Conservation (phyloP, 2,113 vertebrate species). For the Campylorhamphus procurvoides region DNA sequence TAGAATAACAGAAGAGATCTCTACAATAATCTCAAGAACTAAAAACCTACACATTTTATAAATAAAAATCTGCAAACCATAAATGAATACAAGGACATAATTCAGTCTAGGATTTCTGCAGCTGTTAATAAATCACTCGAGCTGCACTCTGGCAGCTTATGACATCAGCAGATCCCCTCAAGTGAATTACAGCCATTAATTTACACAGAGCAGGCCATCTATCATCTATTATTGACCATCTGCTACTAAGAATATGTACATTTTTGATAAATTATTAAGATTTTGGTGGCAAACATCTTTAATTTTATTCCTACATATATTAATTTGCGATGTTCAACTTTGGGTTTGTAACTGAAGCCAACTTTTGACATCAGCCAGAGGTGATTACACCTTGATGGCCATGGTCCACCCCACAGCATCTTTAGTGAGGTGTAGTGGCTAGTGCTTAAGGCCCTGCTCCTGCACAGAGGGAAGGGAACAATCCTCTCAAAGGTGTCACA, state of each 20-base stretch:
- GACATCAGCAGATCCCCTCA: conserved; percentile 57
- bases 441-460: background rate
- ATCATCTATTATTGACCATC: conserved; percentile 54
- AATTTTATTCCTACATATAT: background rate
- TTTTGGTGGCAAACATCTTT: background rate
- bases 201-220: conserved; percentile 42
- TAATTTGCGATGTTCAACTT: background rate
- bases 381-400: background rate
- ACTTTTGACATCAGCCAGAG: background rate
- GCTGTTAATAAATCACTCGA: conserved; percentile 64
- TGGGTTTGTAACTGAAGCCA: background rate
- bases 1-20: background rate
- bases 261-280: background rate
- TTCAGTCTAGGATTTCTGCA: conserved; percentile 45
- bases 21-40: background rate
- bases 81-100: conserved; percentile 12
- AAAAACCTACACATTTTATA: background rate
- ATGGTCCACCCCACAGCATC: background rate
- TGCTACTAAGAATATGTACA: background rate
- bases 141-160: conserved; percentile 48
- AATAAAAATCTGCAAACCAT: background rate
- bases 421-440: rapidly evolving
- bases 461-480: background rate
- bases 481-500: background rate
- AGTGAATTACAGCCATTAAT: conserved; percentile 62